Evolutionary conservation across 2,888 invertebrate species (phyloP).

Genomic region (Branchellion lobata): DNA sequence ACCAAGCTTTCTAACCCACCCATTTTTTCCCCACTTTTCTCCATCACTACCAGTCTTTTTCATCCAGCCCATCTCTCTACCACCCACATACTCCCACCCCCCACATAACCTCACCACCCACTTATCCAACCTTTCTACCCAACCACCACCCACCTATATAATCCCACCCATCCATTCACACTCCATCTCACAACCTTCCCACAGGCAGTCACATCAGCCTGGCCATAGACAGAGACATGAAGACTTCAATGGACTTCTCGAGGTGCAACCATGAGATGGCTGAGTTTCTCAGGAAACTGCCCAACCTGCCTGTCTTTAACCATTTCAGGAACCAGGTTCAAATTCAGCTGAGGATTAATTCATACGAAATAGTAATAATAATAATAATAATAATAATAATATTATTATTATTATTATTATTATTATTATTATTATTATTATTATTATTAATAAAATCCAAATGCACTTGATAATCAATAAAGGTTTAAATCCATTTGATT

Average conservation of each 20-base stretch:
- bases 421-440: neutral
- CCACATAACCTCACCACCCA: neutral
- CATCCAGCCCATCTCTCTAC: neutral
- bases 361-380: too few species aligned
- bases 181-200: constrained; percentile 5
- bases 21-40: too few species aligned
- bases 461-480: too few species aligned
- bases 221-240: constrained; percentile 53
- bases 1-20: too few species aligned
- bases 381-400: too few species aligned
- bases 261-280: constrained; percentile 53
- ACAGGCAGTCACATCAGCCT: constrained; percentile 52
- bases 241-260: constrained; percentile 53
- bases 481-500: too few species aligned
- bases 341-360: too few species aligned
- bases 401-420: neutral
- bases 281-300: constrained; percentile 52
- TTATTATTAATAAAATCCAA: neutral
- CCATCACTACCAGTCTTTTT: neutral
- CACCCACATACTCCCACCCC: constrained; percentile 8
- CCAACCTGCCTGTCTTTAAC: constrained; percentile 52
- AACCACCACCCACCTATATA: neutral
- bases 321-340: constrained; percentile 49
- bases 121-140: neutral
- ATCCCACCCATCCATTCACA: neutral